These are phyloP conservation scores for Chauna torquata DNA, from an alignment of 2,113 vertebrate genomes.

Conservation along the genomic window DNA sequence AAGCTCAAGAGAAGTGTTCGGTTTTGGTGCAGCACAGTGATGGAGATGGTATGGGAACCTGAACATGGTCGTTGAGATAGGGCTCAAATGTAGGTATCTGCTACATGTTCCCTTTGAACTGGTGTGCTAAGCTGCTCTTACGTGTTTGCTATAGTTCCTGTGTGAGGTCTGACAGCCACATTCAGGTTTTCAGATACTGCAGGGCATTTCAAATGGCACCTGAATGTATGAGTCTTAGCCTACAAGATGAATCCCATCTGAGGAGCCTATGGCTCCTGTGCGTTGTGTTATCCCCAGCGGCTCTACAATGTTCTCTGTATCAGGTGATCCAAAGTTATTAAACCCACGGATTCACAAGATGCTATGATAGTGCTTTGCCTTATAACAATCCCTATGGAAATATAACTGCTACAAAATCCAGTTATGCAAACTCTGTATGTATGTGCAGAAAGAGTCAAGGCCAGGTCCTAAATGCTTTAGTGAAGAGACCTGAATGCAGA, in stretches of 20 bases:
- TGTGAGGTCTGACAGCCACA: background rate
- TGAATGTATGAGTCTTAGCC: background rate
- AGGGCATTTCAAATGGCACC: background rate
- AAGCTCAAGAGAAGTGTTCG: background rate
- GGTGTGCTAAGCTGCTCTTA: background rate
- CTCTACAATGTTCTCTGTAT: rapidly evolving
- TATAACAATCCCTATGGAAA: background rate
- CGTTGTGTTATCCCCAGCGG: background rate
- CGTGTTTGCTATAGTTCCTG: background rate
- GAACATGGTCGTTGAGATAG: rapidly evolving
- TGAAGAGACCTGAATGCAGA: background rate
- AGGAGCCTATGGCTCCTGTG: background rate
- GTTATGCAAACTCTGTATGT: background rate
- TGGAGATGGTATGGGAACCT: background rate
- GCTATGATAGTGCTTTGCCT: background rate
- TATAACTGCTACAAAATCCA: background rate
- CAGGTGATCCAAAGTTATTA: background rate
- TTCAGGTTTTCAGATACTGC: background rate
- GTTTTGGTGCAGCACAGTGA: background rate
- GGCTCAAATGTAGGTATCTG: background rate
- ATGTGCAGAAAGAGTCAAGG: background rate
- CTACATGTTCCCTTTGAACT: rapidly evolving
- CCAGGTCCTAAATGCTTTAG: background rate
- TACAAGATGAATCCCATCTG: background rate
- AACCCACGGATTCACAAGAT: rapidly evolving